A percentile compares a stretch with the other conserved stretches of the same genome.
phyloP scores from a whole-genome alignment of 2,113 vertebrate species.

The Petromus typicus region DNA sequence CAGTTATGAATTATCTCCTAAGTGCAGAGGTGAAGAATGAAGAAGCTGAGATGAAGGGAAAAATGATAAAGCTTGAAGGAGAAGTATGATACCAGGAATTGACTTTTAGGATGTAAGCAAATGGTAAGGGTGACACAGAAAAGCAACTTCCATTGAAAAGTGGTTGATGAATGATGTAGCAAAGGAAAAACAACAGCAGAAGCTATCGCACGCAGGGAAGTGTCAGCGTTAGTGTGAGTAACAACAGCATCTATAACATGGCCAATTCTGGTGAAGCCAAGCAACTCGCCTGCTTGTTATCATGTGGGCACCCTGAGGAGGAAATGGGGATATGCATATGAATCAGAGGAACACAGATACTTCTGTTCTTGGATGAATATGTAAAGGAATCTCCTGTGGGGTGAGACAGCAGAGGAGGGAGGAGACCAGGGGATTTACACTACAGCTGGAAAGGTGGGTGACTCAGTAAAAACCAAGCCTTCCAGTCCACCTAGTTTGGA shows the following conservation, averaged over 20 bases:
- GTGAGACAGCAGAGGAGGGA: neutral
- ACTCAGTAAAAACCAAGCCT: neutral
- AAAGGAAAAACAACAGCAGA: neutral
- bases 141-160: neutral
- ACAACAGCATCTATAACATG: neutral
- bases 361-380: neutral
- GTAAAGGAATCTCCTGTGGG: neutral
- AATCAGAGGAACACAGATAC: neutral
- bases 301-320: neutral
- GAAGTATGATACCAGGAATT: neutral
- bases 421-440: neutral
- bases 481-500: neutral
- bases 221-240: too few relatives aligned
- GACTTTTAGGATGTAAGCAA: neutral
- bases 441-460: neutral
- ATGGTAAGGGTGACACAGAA: neutral
- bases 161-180: neutral
- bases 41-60: neutral
- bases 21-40: fast-evolving
- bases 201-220: too few relatives aligned
- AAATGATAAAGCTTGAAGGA: neutral
- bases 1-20: neutral
- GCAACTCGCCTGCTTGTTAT: neutral
- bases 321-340: neutral
- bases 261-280: too few relatives aligned